Conservation (phyloP, 2,113 vertebrate species). For the Chloropsis hardwickii region DNA sequence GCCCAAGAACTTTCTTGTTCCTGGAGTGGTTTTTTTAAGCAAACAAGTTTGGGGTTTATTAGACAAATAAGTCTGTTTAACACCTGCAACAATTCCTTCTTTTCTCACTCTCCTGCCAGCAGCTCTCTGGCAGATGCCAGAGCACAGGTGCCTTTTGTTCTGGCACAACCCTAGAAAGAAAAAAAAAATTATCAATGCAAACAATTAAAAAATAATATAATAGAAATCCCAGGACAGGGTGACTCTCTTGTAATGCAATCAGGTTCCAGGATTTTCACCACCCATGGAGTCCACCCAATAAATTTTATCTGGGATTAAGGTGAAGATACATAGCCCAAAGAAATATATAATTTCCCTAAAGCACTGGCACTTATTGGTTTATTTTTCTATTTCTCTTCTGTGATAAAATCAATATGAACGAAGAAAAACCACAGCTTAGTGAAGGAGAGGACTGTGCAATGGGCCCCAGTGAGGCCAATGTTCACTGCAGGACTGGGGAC, state of each 20-base stretch:
- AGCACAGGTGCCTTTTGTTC: not conserved
- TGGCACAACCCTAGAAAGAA: not conserved
- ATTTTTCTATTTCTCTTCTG: constrained; percentile 2
- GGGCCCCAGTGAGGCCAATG: not conserved
- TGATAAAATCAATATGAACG: not conserved
- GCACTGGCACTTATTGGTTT: not conserved
- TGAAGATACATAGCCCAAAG: constrained; percentile 30
- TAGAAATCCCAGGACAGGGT: not conserved
- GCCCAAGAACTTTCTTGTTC: not conserved
- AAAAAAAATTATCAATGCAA: not conserved
- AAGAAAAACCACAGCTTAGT: not conserved
- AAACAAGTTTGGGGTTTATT: not conserved
- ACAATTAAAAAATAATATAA: constrained; percentile 9
- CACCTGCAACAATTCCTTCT: not conserved
- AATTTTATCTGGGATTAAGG: constrained; percentile 26
- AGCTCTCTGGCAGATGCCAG: not conserved
- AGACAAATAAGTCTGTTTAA: not conserved
- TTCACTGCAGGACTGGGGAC: not conserved
- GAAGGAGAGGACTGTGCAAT: not conserved
- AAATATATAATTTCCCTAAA: not conserved
- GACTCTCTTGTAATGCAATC: not conserved
- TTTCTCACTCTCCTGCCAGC: not conserved
- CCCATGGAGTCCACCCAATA: not conserved
- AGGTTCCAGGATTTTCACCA: not conserved
- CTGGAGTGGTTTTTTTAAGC: not conserved